phyloP scores from a whole-genome alignment of 1,140 invertebrate genomes.

The Hydropsyche tenuis region DNA sequence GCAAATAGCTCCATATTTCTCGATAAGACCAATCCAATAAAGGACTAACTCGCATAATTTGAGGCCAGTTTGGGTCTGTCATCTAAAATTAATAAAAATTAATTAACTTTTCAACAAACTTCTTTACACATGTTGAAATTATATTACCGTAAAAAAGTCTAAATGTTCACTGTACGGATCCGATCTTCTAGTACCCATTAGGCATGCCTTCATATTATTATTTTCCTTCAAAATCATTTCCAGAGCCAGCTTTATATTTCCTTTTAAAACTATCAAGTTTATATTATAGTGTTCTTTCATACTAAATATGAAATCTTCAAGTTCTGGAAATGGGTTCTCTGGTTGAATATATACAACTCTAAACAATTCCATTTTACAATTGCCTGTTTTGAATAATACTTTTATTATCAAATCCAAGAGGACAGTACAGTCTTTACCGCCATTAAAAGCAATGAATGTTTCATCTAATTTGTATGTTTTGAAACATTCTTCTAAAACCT shows the following conservation, averaged over 20 bases:
- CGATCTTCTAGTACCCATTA: conserved; percentile 87
- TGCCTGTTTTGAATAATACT: conserved; percentile 62
- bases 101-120: conserved; percentile 17
- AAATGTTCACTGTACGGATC: conserved; percentile 80
- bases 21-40: conserved; percentile 89
- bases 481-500: conserved; percentile 62
- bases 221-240: conserved; percentile 67
- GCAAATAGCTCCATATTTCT: conserved; percentile 89
- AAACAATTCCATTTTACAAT: conserved; percentile 57
- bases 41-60: conserved; percentile 85
- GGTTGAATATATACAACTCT: conserved; percentile 78
- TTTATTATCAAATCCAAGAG: conserved; percentile 79
- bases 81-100: conserved; percentile 62
- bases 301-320: conserved; percentile 82
- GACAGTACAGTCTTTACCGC: conserved; percentile 96
- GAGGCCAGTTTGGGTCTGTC: conserved; percentile 89
- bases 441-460: conserved; percentile 92
- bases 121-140: conserved; percentile 1
- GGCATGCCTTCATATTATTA: conserved; percentile 76
- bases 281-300: conserved; percentile 76
- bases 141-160: conserved; percentile 71
- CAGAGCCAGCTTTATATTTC: conserved; percentile 76
- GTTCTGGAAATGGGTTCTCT: conserved; percentile 81
- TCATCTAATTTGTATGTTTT: conserved; percentile 70
- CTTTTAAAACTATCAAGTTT: conserved; percentile 71